phyloP scores from a whole-genome alignment of 2,888 invertebrate genomes.

The Torymus auratus region DNA sequence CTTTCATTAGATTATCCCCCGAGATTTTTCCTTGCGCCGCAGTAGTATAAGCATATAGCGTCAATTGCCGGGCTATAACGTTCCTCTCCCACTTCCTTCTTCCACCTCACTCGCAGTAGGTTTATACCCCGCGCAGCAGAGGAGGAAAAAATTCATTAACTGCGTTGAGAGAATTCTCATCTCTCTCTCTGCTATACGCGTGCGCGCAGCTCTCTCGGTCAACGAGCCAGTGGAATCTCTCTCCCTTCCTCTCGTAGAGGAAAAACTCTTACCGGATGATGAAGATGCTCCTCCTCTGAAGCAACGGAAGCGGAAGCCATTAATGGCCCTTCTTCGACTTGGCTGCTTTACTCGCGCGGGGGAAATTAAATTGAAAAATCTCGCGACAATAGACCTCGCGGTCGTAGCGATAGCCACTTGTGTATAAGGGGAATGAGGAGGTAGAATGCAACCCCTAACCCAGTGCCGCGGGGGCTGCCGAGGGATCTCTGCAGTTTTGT shows the following conservation, averaged over 20 bases:
- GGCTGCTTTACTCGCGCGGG: no score
- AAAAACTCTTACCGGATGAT: slow-evolving; percentile 12
- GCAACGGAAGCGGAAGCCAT: slow-evolving; percentile 9
- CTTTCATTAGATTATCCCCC: slow-evolving; percentile 25
- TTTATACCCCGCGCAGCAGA: no score
- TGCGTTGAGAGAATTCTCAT: slow-evolving; percentile 30
- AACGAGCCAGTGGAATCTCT: neutral
- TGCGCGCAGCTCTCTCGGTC: neutral
- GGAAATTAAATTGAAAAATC: slow-evolving; percentile 27
- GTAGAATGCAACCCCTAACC: neutral
- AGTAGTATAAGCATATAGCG: neutral
- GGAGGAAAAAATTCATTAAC: slow-evolving; percentile 44
- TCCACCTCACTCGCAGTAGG: no score
- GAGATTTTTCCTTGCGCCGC: neutral
- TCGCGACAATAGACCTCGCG: no score
- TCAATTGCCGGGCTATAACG: slow-evolving; percentile 13
- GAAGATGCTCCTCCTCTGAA: neutral
- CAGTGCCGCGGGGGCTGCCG: neutral
- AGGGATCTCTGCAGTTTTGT: neutral
- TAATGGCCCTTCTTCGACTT: neutral
- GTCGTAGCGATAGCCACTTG: no score
- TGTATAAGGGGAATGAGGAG: neutral
- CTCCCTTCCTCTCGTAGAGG: no score
- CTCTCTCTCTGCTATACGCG: neutral
- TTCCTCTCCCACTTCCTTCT: no score